Evolutionary conservation across 2,797 vertebrate species (phyloP).

Genomic region (Sarcophilus harrisii): DNA sequence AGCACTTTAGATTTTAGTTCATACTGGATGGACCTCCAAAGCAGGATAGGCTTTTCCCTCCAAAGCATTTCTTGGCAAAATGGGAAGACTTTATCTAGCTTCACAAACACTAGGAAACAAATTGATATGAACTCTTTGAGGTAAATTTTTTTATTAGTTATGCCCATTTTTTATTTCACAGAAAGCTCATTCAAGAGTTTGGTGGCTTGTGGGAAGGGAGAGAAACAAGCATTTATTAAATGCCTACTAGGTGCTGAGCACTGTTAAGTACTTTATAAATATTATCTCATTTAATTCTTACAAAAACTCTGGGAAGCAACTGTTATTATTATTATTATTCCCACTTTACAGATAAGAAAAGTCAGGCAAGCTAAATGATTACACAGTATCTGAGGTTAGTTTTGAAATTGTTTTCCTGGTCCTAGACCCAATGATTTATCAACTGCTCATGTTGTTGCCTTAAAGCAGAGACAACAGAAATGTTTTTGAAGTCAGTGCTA

Average conservation of each 20-base stretch:
- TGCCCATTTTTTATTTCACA: background rate
- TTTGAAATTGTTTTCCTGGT: background rate
- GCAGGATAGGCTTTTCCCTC: background rate
- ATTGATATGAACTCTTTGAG: background rate
- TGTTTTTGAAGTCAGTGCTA: background rate
- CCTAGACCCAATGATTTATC: background rate
- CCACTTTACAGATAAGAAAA: background rate
- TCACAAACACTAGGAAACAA: background rate
- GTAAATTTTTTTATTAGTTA: background rate
- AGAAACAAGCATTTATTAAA: background rate
- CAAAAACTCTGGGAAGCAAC: background rate
- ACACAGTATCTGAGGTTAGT: background rate
- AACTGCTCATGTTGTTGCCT: background rate
- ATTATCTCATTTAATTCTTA: background rate
- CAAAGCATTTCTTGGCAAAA: slow-evolving; percentile 29
- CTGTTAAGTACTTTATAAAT: background rate
- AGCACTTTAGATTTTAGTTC: slow-evolving; percentile 21
- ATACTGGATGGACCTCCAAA: background rate
- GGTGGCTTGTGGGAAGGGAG: background rate
- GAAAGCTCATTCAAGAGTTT: background rate
- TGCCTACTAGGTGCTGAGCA: background rate
- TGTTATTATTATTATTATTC: background rate
- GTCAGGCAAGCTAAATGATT: background rate
- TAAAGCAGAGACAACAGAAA: background rate
- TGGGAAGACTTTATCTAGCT: background rate